These are phyloP conservation scores for Zosterops hypoxanthus DNA, from an alignment of 2,113 vertebrate species.

Conservation along the genomic window DNA sequence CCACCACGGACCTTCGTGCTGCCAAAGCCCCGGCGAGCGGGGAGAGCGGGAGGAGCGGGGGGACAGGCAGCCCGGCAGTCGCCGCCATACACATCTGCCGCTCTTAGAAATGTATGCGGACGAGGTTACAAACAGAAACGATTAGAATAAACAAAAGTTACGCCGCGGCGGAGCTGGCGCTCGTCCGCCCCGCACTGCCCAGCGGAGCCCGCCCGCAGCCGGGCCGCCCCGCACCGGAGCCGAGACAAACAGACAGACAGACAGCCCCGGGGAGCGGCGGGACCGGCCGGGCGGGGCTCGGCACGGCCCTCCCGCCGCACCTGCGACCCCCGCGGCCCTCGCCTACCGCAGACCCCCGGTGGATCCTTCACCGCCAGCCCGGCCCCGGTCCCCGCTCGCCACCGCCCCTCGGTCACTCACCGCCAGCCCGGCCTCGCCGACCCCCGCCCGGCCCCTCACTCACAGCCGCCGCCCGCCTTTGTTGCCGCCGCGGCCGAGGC, in stretches of 20 bases:
- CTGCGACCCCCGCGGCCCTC: neutral
- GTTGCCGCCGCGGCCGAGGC: conserved; percentile 7
- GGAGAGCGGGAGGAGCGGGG: neutral
- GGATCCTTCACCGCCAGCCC: neutral
- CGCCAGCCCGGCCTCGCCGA: neutral
- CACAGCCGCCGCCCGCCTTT: neutral
- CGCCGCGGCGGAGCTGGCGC: neutral
- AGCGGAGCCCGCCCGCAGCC: neutral
- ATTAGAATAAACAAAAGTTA: neutral
- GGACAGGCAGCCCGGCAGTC: neutral
- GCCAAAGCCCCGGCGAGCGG: neutral
- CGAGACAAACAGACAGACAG: neutral
- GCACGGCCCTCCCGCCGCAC: neutral
- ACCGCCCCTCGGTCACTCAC: neutral
- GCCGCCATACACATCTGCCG: neutral
- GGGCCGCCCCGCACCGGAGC: neutral
- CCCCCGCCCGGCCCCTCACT: neutral
- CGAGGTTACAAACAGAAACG: too few relatives aligned
- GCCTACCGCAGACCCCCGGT: neutral
- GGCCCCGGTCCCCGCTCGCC: neutral
- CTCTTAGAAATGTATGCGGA: neutral
- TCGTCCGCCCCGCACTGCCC: neutral
- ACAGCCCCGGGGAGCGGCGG: neutral
- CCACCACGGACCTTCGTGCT: neutral
- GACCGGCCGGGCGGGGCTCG: neutral